Evolutionary conservation across 2,888 invertebrate species (phyloP).

Genomic region (Thumatha senex): DNA sequence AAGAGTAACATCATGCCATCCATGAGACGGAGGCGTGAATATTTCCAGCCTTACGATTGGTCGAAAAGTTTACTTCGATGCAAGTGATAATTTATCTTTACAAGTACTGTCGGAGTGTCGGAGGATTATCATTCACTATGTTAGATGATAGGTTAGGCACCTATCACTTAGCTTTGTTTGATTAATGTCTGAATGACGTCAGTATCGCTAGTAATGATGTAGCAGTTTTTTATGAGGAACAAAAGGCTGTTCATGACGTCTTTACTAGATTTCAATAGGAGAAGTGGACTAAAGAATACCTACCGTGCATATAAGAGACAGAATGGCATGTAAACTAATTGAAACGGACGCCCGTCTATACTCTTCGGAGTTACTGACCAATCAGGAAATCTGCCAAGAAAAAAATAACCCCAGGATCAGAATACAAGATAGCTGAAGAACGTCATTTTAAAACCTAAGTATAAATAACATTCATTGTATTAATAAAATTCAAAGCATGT

Average conservation of each 20-base stretch:
- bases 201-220: background rate
- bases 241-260: background rate
- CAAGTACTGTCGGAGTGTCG: conserved; percentile 25
- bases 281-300: too few relatives aligned
- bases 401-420: too few relatives aligned
- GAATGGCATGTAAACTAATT: too few relatives aligned
- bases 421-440: background rate
- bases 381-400: too few relatives aligned
- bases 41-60: conserved; percentile 50
- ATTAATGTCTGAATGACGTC: conserved; percentile 2
- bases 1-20: conserved; percentile 53
- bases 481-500: too few relatives aligned
- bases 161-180: conserved; percentile 1
- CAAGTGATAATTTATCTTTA: conserved; percentile 17
- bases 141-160: conserved; percentile 4
- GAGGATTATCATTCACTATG: too few relatives aligned
- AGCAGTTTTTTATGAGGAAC: background rate
- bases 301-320: too few relatives aligned
- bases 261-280: too few relatives aligned
- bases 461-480: background rate
- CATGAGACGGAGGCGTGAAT: conserved; percentile 73
- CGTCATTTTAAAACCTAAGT: background rate
- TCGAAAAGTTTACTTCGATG: background rate
- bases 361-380: too few relatives aligned
- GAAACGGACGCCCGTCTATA: too few relatives aligned